A percentile compares a stretch with the other conserved stretches of the same genome.
These are phyloP conservation scores for Pachliopta kotzebuea DNA, from an alignment of 2,888 invertebrate genomes.

Conservation along the genomic window DNA sequence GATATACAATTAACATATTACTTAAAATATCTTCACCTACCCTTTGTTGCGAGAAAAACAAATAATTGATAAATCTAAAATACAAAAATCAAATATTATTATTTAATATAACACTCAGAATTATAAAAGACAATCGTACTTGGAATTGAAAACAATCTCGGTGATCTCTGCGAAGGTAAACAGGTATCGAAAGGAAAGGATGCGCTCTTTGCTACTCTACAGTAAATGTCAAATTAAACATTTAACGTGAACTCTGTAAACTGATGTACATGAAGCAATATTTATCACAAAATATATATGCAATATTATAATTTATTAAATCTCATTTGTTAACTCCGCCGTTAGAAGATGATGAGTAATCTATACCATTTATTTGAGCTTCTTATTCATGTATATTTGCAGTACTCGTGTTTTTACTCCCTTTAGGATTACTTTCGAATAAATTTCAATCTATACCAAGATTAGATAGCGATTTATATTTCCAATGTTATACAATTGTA, in stretches of 20 bases:
- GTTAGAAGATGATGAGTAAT: neutral
- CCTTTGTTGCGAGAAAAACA: too few species aligned
- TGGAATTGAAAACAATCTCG: slow-evolving; percentile 48
- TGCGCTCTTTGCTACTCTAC: slow-evolving; percentile 54
- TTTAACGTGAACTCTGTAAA: slow-evolving; percentile 29
- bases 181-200: slow-evolving; percentile 65
- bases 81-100: slow-evolving; percentile 2
- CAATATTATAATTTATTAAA: neutral
- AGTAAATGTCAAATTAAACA: slow-evolving; percentile 58
- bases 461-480: slow-evolving; percentile 41
- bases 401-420: neutral
- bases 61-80: too few species aligned
- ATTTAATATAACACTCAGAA: neutral
- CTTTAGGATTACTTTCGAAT: neutral
- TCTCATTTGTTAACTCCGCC: neutral
- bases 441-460: slow-evolving; percentile 39
- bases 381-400: neutral
- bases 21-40: too few species aligned
- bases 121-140: neutral
- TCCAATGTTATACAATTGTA: slow-evolving; percentile 25
- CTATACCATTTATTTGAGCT: neutral
- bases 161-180: slow-evolving; percentile 65
- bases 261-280: slow-evolving; percentile 16
- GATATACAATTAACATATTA: too few species aligned
- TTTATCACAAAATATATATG: neutral